Conservation (phyloP, 2,113 vertebrate species). For the Polypterus senegalus region DNA sequence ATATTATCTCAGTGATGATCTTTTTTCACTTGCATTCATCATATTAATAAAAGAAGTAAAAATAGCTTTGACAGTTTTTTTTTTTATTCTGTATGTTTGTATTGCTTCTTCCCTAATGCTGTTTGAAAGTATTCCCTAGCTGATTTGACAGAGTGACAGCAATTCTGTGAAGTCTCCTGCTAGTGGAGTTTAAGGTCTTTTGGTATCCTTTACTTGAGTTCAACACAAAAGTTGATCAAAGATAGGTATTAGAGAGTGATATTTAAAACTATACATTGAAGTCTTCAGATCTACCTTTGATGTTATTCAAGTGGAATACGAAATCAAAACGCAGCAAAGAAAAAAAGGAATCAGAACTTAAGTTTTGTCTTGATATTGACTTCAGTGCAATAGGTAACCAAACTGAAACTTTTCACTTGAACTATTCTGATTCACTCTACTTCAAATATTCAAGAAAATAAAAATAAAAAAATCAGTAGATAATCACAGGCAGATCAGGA, state of each 20-base stretch:
- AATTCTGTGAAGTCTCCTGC: not conserved
- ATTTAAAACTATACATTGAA: not conserved
- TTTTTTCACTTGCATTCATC: too few relatives aligned
- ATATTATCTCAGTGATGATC: too few relatives aligned
- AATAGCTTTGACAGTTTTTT: too few relatives aligned
- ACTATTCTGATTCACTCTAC: not conserved
- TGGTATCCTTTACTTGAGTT: not conserved
- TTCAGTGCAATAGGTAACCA: not conserved
- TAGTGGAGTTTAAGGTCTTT: not conserved
- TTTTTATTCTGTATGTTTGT: too few relatives aligned
- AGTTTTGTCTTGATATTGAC: not conserved
- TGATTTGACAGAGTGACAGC: too few relatives aligned
- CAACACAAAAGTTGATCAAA: conserved; percentile 1
- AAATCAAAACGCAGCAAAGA: conserved; percentile 3
- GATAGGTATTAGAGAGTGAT: not conserved
- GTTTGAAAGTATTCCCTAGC: too few relatives aligned
- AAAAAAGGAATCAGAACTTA: conserved; percentile 1
- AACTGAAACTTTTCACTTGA: not conserved
- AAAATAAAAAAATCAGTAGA: too few relatives aligned
- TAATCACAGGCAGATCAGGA: too few relatives aligned
- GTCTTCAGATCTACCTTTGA: conserved; percentile 1
- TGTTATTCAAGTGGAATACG: not conserved
- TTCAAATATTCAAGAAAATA: too few relatives aligned
- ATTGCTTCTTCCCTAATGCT: too few relatives aligned
- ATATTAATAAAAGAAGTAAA: too few relatives aligned